phyloP scores from a whole-genome alignment of 2,888 invertebrate genomes.

The Leptopterna dolabrata region DNA sequence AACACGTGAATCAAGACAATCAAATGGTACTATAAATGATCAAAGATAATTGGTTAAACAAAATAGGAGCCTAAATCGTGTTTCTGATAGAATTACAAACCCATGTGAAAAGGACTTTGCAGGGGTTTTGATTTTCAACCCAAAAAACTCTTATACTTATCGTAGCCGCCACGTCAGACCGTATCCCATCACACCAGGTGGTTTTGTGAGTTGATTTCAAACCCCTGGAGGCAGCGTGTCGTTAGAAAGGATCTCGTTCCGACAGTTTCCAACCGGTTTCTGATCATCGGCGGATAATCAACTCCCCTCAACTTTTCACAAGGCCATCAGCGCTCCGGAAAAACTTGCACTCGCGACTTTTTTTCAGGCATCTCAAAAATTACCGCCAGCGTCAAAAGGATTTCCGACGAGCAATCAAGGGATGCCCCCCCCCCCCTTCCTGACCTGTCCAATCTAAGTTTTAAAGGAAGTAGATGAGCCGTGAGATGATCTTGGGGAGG shows the following conservation, averaged over 20 bases:
- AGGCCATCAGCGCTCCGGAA: background rate
- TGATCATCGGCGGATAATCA: background rate
- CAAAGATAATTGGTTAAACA: no score
- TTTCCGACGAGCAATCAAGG: slow-evolving; percentile 13
- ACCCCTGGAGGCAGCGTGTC: no score
- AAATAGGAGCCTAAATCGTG: no score
- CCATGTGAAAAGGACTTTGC: no score
- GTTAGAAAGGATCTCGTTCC: background rate
- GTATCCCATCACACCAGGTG: no score
- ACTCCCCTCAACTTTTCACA: background rate
- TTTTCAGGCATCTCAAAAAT: slow-evolving; percentile 22
- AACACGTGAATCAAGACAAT: no score
- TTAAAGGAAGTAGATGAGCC: slow-evolving; percentile 46
- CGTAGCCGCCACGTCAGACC: no score
- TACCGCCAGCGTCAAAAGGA: slow-evolving; percentile 38
- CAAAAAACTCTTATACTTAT: no score
- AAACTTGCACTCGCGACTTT: background rate
- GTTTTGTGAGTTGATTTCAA: no score
- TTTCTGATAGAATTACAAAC: no score
- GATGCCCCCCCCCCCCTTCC: background rate
- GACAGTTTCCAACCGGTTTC: background rate
- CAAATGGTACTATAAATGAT: no score
- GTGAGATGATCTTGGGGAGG: background rate
- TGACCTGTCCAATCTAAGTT: slow-evolving; percentile 47
- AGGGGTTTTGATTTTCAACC: no score